Evolutionary conservation across 2,888 invertebrate genomes (phyloP), one percentile per base, ranked within the genome.

Genomic region (Melinopterus prodromus): DNA sequence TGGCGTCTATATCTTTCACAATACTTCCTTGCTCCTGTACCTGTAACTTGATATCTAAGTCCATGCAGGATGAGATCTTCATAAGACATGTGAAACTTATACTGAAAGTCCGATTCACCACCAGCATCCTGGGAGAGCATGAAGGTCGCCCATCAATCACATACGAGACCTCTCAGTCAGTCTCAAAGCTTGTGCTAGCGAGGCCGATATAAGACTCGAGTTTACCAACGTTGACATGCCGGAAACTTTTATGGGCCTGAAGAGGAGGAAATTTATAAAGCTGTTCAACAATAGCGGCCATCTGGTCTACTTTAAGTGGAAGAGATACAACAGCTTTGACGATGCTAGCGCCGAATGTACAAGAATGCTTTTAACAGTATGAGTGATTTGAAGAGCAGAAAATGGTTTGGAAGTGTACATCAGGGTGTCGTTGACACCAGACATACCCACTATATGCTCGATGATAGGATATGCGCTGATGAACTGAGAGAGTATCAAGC

Each of bases 201-300:
- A 89, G 72, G 91, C 91, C 2, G 89, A 87, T 37, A 87, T 94
- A 75, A 87, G 89, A 78, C 84, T 94, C 14, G 91, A 92, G 79
- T 90, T 90, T 79, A 86, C 90, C 70, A 88, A 88, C 0, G 86
- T 93, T 0, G 85, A 90, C 81, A 92, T 94, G 84, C 88, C 90
- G 4, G 91, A 92, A 74, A 93, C 93, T 0, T 93, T 90, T 83
- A 90, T 93, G 78, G 92, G 91, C 5, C 89, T 93, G 87, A 90
- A 90, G 76, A 90, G 91, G 14, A 71, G 77, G 15, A 70, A 16
- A 15, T 77, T 77, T 53, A 72, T 79, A 14, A 80, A 77, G 38
- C 70, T 94, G 75, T 86, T 86, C 15, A 94, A 94, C 85, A 90
- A 90, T 81, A 92, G 93, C 14, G 86, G 91, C 37, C 90, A 91